A percentile compares a stretch with the other conserved stretches of the same genome.
These are phyloP conservation scores for Phataginus tricuspis DNA, from an alignment of 2,797 vertebrate genomes.

Conservation along the genomic window DNA sequence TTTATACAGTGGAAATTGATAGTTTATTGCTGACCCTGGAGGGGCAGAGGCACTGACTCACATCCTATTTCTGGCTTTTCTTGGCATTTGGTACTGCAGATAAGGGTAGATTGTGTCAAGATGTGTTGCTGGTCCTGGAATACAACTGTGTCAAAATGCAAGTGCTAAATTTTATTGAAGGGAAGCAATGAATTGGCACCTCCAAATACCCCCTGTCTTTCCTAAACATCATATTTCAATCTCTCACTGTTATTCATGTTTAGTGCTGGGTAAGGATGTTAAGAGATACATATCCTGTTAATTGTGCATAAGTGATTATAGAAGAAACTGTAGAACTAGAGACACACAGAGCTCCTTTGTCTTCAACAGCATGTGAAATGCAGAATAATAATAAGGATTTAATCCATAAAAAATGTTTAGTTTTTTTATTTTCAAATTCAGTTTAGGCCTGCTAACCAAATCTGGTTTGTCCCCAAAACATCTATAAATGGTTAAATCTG, in stretches of 20 bases:
- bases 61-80: conserved; percentile 74
- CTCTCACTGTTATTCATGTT: background rate
- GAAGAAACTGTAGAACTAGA: background rate
- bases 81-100: conserved; percentile 78
- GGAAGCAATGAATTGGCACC: conserved; percentile 71
- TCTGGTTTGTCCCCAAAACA: conserved; percentile 74
- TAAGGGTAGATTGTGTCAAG: conserved; percentile 78
- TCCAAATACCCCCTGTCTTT: background rate
- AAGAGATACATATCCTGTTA: background rate
- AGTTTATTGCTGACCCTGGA: conserved; percentile 75
- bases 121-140: conserved; percentile 63
- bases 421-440: conserved; percentile 18
- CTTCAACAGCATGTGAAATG: background rate
- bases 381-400: background rate
- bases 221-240: conserved; percentile 62
- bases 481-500: conserved; percentile 84
- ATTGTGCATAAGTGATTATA: background rate
- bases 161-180: conserved; percentile 79
- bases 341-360: background rate
- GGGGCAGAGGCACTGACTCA: conserved; percentile 56
- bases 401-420: background rate
- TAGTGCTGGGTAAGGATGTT: background rate
- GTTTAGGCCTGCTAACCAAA: conserved; percentile 48
- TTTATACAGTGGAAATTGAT: conserved; percentile 78
- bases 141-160: conserved; percentile 66